Evolutionary conservation across 1,140 invertebrate species (phyloP).

Genomic region (Tenebrio molitor): DNA sequence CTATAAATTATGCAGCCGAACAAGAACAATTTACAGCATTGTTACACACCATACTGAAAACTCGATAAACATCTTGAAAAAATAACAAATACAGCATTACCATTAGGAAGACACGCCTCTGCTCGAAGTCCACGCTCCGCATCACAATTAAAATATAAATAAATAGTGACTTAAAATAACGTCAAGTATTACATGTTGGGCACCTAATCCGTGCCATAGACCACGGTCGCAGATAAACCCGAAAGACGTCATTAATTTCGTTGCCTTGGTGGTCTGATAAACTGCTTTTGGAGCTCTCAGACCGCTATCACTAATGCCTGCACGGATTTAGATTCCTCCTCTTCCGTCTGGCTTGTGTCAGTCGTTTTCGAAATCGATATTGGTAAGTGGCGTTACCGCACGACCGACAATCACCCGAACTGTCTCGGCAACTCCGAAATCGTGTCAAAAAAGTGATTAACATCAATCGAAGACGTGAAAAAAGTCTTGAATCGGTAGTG

Average conservation of each 20-base stretch:
- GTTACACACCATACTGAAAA: no score
- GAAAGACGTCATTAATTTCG: slow-evolving; percentile 25
- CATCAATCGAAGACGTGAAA: slow-evolving; percentile 9
- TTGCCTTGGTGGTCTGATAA: slow-evolving; percentile 38
- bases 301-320: slow-evolving; percentile 25
- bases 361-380: slow-evolving; percentile 3
- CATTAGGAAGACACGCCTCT: no score
- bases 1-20: no score
- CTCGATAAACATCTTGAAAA: no score
- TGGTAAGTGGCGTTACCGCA: slow-evolving; percentile 14
- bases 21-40: no score
- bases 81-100: no score
- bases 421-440: not conserved
- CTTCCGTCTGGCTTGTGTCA: slow-evolving; percentile 32
- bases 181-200: not conserved
- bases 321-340: slow-evolving; percentile 14
- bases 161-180: no score
- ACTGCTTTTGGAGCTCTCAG: slow-evolving; percentile 20
- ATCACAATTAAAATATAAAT: no score
- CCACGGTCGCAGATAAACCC: slow-evolving; percentile 3
- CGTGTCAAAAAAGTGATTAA: slow-evolving; percentile 26
- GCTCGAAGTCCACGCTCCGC: no score
- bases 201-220: not conserved
- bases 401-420: not conserved
- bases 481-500: no score